Evolutionary conservation across 2,797 vertebrate genomes (phyloP), one percentile per base, ranked within the genome.

Genomic region (Tangara arthus): DNA sequence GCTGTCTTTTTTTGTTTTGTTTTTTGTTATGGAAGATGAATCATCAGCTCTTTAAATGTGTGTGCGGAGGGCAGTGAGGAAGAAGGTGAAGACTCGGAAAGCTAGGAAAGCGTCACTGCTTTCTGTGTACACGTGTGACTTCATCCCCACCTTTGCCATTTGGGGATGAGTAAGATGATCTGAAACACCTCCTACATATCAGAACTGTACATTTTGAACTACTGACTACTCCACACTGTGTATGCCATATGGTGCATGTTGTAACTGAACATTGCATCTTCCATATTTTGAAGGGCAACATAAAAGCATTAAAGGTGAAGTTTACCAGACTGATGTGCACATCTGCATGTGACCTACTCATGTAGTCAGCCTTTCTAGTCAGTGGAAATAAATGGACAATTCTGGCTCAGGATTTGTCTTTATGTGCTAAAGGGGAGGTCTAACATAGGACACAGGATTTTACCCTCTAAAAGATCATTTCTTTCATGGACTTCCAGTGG

Each of bases 401-500:
- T 78, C 28, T 57, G 56, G 32, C 78, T 44, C 1, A 6, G 24
- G 42, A 57, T 81, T 88, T 0, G 1, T 80, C 52, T 73, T 64
- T 35, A 35, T 42, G 9, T 68, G 57, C 35, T 68, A 3, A 73
- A 87, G 55, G n/a, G n/a, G 52, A 94, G 9, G 15, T 60, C 37
- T 70, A 44, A 77, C 15, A 47, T 0, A 84, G 17, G 53, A 32
- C 59, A 70, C 32, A 82, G n/a, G 23, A 64, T 64, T 86, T 86
- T 66, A 37, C 32, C 12, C 12, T 70, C 32, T 83, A 39, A 52
- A 92, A 52, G 19, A 28, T 12, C 3, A 19, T 76, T 89, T 83
- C 28, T 87, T 87, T 71, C 41, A 39, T 0, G 0, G 61, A n/a
- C 19, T 71, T 78, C 11, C 50, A 50, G 0, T 63, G 44, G 65